Evolutionary conservation across 2,113 vertebrate species (phyloP).

Genomic region (Taurulus bubalis): DNA sequence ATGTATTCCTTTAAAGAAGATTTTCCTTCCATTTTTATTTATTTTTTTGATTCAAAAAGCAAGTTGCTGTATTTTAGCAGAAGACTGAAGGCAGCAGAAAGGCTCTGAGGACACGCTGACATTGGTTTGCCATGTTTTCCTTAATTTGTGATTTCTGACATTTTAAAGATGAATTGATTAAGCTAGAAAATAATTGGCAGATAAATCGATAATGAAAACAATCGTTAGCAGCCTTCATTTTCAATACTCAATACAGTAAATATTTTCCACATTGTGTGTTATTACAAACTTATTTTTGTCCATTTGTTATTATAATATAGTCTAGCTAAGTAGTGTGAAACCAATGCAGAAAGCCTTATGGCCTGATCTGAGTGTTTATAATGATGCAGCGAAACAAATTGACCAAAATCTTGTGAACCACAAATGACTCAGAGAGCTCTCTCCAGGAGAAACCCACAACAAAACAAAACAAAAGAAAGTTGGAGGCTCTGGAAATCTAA

Average conservation of each 20-base stretch:
- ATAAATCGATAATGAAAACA: not conserved
- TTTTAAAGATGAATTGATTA: not conserved
- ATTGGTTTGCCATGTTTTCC: not conserved
- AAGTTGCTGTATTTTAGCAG: not conserved
- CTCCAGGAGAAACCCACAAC: conserved; percentile 16
- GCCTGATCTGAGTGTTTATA: not conserved
- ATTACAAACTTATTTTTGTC: not conserved
- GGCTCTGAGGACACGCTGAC: not conserved
- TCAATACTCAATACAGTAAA: not conserved
- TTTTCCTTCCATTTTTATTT: no score
- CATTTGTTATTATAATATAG: not conserved
- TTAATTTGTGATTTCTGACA: not conserved
- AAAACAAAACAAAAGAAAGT: conserved; percentile 57
- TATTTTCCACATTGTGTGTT: not conserved
- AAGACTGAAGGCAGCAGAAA: not conserved
- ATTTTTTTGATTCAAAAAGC: not conserved
- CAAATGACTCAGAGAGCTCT: conserved; percentile 6
- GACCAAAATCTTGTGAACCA: not conserved
- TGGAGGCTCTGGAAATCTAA: conserved; percentile 72
- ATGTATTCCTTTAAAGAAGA: no score
- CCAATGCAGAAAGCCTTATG: not conserved
- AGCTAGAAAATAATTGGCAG: not conserved
- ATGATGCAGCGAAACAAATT: not conserved
- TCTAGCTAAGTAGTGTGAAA: conserved; percentile 2
- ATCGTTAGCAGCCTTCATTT: not conserved